phyloP scores from a whole-genome alignment of 2,113 vertebrate species.

The Cyprinodon variegatus region DNA sequence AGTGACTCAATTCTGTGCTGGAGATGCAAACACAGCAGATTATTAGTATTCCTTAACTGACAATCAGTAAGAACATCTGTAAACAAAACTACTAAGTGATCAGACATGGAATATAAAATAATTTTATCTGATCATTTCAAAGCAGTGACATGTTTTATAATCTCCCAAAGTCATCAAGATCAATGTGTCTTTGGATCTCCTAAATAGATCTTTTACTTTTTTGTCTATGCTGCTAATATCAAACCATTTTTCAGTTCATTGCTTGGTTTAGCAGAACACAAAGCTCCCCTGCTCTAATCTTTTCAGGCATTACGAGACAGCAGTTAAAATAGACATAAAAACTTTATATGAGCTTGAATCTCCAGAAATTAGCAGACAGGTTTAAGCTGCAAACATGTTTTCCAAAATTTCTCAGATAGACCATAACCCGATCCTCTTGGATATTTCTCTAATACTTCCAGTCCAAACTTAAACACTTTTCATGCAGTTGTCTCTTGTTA shows the following conservation, averaged over 20 bases:
- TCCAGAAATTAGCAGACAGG: neutral
- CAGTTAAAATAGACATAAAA: neutral
- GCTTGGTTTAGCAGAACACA: no score
- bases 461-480: neutral
- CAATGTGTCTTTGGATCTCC: neutral
- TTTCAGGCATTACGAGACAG: no score
- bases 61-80: neutral
- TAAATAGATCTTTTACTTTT: neutral
- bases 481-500: neutral
- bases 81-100: neutral
- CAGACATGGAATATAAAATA: neutral
- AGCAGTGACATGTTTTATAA: neutral
- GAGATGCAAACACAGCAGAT: neutral
- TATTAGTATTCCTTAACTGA: constrained; percentile 5
- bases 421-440: neutral
- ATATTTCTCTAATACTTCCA: neutral
- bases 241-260: neutral
- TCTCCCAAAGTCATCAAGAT: neutral
- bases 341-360: neutral
- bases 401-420: neutral
- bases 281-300: no score
- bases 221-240: neutral
- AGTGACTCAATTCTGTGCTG: constrained; percentile 12
- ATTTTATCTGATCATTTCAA: neutral
- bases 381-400: no score